Percentiles rank a stretch among this genome's conserved stretches.
These are phyloP conservation scores for Pterobdella sp. DNA, from an alignment of 2,888 invertebrate species.

Conservation along the genomic window DNA sequence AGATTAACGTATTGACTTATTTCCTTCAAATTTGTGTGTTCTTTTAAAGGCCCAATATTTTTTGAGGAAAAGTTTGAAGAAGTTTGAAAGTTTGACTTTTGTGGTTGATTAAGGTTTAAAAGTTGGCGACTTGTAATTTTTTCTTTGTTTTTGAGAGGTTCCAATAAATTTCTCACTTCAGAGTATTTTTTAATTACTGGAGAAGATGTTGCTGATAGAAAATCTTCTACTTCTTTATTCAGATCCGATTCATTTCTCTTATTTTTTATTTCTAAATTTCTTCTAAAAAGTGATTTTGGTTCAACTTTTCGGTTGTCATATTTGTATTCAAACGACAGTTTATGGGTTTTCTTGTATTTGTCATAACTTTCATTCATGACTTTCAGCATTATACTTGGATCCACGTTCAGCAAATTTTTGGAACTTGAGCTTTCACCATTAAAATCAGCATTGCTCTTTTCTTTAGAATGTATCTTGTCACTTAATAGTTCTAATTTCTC, in stretches of 20 bases:
- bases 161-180: constrained; percentile 2
- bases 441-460: neutral
- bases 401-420: constrained; percentile 20
- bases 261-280: neutral
- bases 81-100: neutral
- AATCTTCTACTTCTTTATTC: constrained; percentile 17
- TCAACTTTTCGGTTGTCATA: neutral
- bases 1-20: neutral
- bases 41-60: too few relatives aligned
- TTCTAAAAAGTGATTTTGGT: neutral
- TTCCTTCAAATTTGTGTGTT: too few relatives aligned
- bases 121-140: constrained; percentile 10
- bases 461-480: neutral
- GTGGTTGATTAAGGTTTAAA: neutral
- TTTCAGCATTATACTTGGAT: constrained; percentile 15
- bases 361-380: constrained; percentile 23
- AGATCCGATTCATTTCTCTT: constrained; percentile 15
- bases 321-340: neutral
- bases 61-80: neutral
- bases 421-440: neutral
- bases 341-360: constrained; percentile 23
- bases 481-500: neutral
- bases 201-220: neutral
- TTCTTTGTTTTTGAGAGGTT: constrained; percentile 18
- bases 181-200: neutral